Conservation (phyloP, 2,113 vertebrate species). For the Dicentrarchus labrax region DNA sequence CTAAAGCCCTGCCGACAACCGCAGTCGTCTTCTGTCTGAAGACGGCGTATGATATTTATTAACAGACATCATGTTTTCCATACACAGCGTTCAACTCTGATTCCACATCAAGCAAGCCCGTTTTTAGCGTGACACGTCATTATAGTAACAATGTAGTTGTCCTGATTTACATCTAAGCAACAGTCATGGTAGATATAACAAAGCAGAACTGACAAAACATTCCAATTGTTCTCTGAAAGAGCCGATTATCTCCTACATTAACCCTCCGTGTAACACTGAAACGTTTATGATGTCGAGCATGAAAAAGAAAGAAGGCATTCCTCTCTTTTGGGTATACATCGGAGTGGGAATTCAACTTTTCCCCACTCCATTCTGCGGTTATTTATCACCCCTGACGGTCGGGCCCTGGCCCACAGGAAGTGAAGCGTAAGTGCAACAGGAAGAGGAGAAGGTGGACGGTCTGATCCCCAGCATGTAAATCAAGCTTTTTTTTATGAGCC, state of each 20-base stretch:
- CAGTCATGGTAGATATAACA: slow-evolving; percentile 63
- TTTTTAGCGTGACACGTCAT: slow-evolving; percentile 50
- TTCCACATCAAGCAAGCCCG: slow-evolving; percentile 58
- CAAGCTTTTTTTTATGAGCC: slow-evolving; percentile 87
- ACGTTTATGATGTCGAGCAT: slow-evolving; percentile 17
- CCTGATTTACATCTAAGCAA: slow-evolving; percentile 57
- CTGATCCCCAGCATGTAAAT: slow-evolving; percentile 90
- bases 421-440: slow-evolving; percentile 86
- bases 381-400: slow-evolving; percentile 81
- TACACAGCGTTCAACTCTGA: slow-evolving; percentile 43
- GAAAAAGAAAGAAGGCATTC: slow-evolving; percentile 8
- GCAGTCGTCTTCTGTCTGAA: slow-evolving; percentile 54
- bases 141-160: slow-evolving; percentile 48
- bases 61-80: slow-evolving; percentile 71
- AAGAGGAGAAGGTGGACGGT: slow-evolving; percentile 86
- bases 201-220: slow-evolving; percentile 58
- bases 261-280: slow-evolving; percentile 23
- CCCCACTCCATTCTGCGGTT: slow-evolving; percentile 72
- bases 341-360: slow-evolving; percentile 54
- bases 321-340: slow-evolving; percentile 43
- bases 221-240: slow-evolving; percentile 50
- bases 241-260: slow-evolving; percentile 45
- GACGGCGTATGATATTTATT: slow-evolving; percentile 61
- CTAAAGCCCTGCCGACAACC: slow-evolving; percentile 54
- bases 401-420: slow-evolving; percentile 84